Conservation (phyloP, 2,113 vertebrate species). For the Meriones unguiculatus region DNA sequence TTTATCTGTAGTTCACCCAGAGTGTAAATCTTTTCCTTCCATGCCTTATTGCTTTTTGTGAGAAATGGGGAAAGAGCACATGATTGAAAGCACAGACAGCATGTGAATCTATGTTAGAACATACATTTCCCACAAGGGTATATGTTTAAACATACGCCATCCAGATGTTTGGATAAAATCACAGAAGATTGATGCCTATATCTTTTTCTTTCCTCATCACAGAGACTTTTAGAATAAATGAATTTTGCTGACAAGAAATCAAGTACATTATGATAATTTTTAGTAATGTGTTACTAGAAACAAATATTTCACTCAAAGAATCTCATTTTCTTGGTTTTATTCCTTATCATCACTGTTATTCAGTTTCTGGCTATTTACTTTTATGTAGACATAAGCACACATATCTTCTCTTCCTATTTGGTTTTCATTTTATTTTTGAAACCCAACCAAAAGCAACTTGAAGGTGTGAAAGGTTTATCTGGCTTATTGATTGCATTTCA, state of each 20-base stretch:
- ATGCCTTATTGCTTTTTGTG: neutral
- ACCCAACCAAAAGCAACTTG: neutral
- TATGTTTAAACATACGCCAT: neutral
- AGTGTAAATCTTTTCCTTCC: neutral
- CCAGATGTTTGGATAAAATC: neutral
- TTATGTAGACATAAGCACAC: neutral
- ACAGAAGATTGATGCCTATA: neutral
- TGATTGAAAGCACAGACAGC: neutral
- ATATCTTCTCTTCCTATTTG: neutral
- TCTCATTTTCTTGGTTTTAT: neutral
- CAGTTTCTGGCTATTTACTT: neutral
- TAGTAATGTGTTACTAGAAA: neutral
- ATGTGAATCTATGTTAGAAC: neutral
- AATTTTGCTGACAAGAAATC: neutral
- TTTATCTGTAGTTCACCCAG: conserved; percentile 5
- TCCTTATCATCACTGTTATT: neutral
- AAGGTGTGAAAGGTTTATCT: neutral
- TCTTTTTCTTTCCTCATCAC: neutral
- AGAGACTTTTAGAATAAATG: neutral
- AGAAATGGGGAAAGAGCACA: rapidly evolving
- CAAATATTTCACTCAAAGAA: neutral
- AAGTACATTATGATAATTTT: neutral
- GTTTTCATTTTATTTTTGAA: neutral
- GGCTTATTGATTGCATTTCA: neutral
- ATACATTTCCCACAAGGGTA: neutral